These are phyloP conservation scores for Pseudopodoces humilis DNA, from an alignment of 2,113 vertebrate species.

Conservation along the genomic window DNA sequence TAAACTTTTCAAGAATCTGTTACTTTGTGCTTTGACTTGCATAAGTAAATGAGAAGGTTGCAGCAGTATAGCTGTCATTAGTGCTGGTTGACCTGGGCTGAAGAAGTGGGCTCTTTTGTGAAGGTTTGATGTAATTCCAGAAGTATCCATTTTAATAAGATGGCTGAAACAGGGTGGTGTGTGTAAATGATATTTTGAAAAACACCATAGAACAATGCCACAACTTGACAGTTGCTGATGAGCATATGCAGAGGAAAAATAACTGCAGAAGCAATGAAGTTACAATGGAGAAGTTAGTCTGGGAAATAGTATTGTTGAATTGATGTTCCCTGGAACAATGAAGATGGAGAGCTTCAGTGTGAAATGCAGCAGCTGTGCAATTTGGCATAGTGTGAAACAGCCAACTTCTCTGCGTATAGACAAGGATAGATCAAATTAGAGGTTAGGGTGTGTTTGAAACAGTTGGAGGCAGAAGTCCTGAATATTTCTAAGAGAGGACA, in stretches of 20 bases:
- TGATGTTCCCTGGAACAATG: background rate
- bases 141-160: background rate
- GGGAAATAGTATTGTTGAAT: background rate
- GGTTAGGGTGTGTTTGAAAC: background rate
- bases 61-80: background rate
- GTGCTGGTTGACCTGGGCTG: background rate
- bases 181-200: background rate
- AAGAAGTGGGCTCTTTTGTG: background rate
- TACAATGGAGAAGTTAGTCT: background rate
- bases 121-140: background rate
- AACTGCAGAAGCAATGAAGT: background rate
- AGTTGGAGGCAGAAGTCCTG: background rate
- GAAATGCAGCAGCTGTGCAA: conserved; percentile 11
- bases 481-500: background rate
- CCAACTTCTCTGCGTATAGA: background rate
- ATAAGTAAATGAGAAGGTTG: background rate
- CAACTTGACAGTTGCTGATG: background rate
- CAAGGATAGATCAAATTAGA: background rate
- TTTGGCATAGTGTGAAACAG: background rate
- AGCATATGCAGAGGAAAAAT: background rate
- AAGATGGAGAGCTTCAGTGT: background rate
- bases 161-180: background rate
- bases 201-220: background rate
- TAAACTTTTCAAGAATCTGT: background rate
- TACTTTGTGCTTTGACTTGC: background rate